A percentile compares a stretch with the other conserved stretches of the same genome.
Conservation (phyloP, 2,888 invertebrate genomes). For the Ischnus inquisitorius region DNA sequence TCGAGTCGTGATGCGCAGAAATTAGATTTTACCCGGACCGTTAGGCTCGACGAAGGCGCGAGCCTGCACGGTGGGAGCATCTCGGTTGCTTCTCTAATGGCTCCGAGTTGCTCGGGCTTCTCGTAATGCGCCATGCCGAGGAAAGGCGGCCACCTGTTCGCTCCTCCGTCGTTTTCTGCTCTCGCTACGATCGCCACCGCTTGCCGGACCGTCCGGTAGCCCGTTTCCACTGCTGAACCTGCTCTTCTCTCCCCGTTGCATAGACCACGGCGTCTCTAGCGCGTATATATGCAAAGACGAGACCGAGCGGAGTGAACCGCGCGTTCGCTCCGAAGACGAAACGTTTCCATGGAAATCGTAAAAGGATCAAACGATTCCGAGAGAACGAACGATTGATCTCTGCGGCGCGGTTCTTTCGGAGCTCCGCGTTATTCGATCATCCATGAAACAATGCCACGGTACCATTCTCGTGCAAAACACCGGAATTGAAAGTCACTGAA, state of each 20-base stretch:
- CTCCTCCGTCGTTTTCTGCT: constrained; percentile 44
- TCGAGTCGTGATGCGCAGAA: constrained; percentile 67
- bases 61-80: constrained; percentile 15
- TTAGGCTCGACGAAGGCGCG: constrained; percentile 61
- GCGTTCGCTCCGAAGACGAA: constrained; percentile 51
- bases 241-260: constrained; percentile 18
- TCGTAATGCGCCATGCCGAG: constrained; percentile 70
- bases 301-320: constrained; percentile 23
- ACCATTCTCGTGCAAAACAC: constrained; percentile 68
- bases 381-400: constrained; percentile 54
- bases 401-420: constrained; percentile 9
- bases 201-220: constrained; percentile 28
- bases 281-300: constrained; percentile 49
- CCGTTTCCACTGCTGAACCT: constrained; percentile 36
- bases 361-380: constrained; percentile 67
- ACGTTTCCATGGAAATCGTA: constrained; percentile 68
- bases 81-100: constrained; percentile 60
- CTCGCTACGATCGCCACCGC: constrained; percentile 34
- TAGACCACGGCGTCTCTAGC: background rate
- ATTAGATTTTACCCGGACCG: constrained; percentile 72
- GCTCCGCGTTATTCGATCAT: constrained; percentile 66
- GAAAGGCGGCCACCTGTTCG: constrained; percentile 75
- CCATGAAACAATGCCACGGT: constrained; percentile 71
- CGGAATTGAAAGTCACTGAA: constrained; percentile 69
- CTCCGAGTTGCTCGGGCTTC: constrained; percentile 69